Evolutionary conservation across 30 jellyfish, hydroid and myxozoan genomes (phyloP).

Genomic region (Aurelia aurita complex sp. Pacific): DNA sequence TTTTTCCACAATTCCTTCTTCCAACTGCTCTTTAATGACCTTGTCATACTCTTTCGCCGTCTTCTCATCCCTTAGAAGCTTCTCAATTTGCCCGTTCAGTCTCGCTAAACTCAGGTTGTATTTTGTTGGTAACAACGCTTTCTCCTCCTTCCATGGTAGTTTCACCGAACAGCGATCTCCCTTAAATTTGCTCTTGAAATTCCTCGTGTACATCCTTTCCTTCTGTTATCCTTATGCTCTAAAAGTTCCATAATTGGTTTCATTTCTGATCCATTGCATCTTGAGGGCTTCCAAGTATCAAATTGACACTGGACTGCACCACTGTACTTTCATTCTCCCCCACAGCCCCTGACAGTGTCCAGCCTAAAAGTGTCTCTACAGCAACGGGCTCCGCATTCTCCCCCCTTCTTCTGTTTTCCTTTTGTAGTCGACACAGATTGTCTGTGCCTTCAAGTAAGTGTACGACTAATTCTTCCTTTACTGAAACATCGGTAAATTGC

Average conservation of each 20-base stretch:
- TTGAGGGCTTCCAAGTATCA: not conserved
- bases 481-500: constrained; percentile 34
- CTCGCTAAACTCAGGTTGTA: constrained; percentile 2
- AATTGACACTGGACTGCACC: not conserved
- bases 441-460: constrained; percentile 20
- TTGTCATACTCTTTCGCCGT: constrained; percentile 6
- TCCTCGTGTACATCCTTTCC: constrained; percentile 13
- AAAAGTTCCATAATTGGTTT: constrained; percentile 26
- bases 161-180: constrained; percentile 31
- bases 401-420: constrained; percentile 14
- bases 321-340: not conserved
- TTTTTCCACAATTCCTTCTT: constrained; percentile 19
- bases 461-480: constrained; percentile 27
- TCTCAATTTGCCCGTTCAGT: constrained; percentile 13
- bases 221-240: constrained; percentile 14
- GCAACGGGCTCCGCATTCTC: constrained; percentile 23
- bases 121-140: constrained; percentile 12
- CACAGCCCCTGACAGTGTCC: constrained; percentile 27
- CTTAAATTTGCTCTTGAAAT: constrained; percentile 22
- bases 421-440: not conserved
- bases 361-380: constrained; percentile 14
- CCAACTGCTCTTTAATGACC: not conserved
- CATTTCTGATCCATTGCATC: not conserved
- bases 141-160: constrained; percentile 42
- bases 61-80: constrained; percentile 1